These are phyloP conservation scores for Popillia japonica DNA, from an alignment of 1,140 invertebrate species.

Conservation along the genomic window DNA sequence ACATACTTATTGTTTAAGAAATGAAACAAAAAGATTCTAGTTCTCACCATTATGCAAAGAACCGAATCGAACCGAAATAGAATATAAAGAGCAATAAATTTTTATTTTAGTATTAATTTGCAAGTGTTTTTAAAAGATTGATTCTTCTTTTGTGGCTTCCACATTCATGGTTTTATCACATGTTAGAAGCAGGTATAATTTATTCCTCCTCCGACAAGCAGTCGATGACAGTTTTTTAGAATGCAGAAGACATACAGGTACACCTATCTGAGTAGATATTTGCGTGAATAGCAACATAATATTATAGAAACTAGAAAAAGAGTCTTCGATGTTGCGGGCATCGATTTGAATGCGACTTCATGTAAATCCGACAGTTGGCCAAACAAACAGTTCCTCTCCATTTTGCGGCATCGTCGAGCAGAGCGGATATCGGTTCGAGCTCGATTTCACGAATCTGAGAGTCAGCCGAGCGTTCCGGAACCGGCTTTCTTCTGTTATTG, in stretches of 20 bases:
- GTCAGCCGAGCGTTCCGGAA: conserved; percentile 62
- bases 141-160: not conserved
- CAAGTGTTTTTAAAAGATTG: not conserved
- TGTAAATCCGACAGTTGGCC: conserved; percentile 54
- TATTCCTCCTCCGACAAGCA: conserved; percentile 36
- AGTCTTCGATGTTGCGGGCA: conserved; percentile 2
- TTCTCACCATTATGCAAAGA: too few relatives aligned
- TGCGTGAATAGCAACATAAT: not conserved
- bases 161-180: not conserved
- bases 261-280: not conserved
- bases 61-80: too few relatives aligned
- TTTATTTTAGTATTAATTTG: too few relatives aligned
- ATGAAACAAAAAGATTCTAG: too few relatives aligned
- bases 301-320: not conserved
- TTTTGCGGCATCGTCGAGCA: conserved; percentile 56
- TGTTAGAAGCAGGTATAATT: not conserved
- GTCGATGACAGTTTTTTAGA: conserved; percentile 34
- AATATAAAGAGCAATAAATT: too few relatives aligned
- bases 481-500: conserved; percentile 62
- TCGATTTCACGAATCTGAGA: conserved; percentile 62
- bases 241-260: not conserved
- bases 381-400: conserved; percentile 53
- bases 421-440: conserved; percentile 60
- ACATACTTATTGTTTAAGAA: too few relatives aligned
- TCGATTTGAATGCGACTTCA: conserved; percentile 43